A percentile compares a stretch with the other conserved stretches of the same genome.
phyloP scores from a whole-genome alignment of 2,888 invertebrate species.

The Tenthredo amoena region DNA sequence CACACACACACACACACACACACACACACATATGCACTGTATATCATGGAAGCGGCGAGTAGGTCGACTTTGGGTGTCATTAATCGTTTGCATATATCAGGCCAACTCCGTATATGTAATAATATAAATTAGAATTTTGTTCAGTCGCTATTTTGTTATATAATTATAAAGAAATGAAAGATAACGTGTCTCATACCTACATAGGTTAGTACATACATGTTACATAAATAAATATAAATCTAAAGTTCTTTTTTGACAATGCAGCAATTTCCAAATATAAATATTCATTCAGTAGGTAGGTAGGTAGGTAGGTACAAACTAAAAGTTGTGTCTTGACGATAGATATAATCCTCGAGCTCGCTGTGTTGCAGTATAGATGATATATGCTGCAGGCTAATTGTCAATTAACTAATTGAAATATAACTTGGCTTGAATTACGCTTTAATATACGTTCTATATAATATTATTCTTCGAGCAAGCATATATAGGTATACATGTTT shows the following conservation, averaged over 20 bases:
- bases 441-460: not conserved
- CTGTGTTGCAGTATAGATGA: not conserved
- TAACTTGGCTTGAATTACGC: slow-evolving; percentile 16
- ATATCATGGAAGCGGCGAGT: not conserved
- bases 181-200: not conserved
- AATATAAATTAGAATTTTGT: not conserved
- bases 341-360: not conserved
- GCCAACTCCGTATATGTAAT: slow-evolving; percentile 32
- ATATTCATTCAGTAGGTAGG: too few species aligned
- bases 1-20: too few species aligned
- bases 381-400: not conserved
- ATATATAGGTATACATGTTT: not conserved
- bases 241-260: too few species aligned
- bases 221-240: too few species aligned
- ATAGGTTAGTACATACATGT: not conserved
- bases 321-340: not conserved
- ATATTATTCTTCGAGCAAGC: slow-evolving; percentile 13
- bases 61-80: slow-evolving; percentile 46
- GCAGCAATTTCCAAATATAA: too few species aligned
- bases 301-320: not conserved
- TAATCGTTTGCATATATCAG: slow-evolving; percentile 40
- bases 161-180: not conserved
- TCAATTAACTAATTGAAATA: slow-evolving; percentile 24
- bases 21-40: too few species aligned
- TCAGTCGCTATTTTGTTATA: not conserved